These are phyloP conservation scores for Dascyllus trimaculatus DNA, from an alignment of 2,113 vertebrate species.

Conservation along the genomic window DNA sequence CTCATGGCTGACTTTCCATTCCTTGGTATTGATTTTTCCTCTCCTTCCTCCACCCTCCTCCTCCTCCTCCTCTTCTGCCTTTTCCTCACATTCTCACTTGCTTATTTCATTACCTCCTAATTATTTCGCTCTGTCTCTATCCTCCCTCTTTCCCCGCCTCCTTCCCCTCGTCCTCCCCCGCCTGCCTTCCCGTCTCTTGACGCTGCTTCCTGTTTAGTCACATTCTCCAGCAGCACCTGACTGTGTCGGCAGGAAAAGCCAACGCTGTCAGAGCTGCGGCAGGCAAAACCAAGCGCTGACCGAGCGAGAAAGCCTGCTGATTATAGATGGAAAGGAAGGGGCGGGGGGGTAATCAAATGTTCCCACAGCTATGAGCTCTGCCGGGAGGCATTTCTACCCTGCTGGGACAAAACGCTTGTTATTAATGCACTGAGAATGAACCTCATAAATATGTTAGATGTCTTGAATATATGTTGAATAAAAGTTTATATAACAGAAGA, in stretches of 20 bases:
- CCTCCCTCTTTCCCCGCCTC: background rate
- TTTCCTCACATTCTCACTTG: conserved; percentile 42
- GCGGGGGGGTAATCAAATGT: conserved; percentile 12
- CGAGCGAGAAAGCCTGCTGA: conserved; percentile 23
- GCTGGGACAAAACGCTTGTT: conserved; percentile 17
- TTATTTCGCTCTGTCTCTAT: conserved; percentile 24
- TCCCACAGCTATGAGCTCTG: conserved; percentile 31
- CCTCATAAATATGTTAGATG: background rate
- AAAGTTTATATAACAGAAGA: background rate
- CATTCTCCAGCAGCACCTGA: conserved; percentile 77
- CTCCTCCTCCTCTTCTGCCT: background rate
- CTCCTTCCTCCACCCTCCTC: background rate
- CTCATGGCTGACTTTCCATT: background rate
- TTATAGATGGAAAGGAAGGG: background rate
- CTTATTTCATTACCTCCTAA: conserved; percentile 48
- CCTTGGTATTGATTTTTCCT: background rate
- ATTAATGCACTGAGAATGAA: conserved; percentile 15
- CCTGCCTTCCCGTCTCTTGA: conserved; percentile 9
- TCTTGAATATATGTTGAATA: background rate
- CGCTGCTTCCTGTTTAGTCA: conserved; percentile 81
- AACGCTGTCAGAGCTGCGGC: conserved; percentile 59
- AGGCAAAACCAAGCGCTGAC: conserved; percentile 52
- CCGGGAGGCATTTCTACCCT: conserved; percentile 14
- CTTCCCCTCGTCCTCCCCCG: background rate
- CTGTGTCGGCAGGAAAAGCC: conserved; percentile 72